Evolutionary conservation across 2,888 invertebrate genomes (phyloP).

Genomic region (Drosophila bunnanda): DNA sequence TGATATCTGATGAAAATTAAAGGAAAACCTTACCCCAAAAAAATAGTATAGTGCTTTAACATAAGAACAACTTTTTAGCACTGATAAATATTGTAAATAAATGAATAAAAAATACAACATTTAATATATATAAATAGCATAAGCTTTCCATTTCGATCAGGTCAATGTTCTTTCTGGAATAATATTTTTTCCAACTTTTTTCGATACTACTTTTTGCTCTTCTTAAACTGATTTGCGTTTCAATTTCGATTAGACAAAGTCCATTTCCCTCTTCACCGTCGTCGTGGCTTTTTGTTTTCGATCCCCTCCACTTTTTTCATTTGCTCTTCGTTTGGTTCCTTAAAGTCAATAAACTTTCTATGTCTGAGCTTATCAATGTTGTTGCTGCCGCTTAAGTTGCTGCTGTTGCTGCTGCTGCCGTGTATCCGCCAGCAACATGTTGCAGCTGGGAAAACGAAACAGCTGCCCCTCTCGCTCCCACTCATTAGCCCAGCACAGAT

Average conservation of each 20-base stretch:
- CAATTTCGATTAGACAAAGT: constrained; percentile 73
- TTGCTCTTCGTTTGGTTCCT: constrained; percentile 10
- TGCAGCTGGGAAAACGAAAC: constrained; percentile 34
- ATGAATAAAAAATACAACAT: not conserved
- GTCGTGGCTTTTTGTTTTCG: not conserved
- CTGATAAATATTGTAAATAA: not conserved
- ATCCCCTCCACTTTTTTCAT: constrained; percentile 1
- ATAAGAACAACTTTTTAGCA: not conserved
- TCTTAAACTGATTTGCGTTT: constrained; percentile 53
- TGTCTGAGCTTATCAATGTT: constrained; percentile 64
- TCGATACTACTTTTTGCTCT: constrained; percentile 26
- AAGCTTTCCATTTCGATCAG: constrained; percentile 5
- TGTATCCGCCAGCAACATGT: constrained; percentile 52
- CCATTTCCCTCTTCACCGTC: not conserved
- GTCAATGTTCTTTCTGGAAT: constrained; percentile 54
- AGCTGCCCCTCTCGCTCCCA: constrained; percentile 13
- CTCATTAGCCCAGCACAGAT: constrained; percentile 72
- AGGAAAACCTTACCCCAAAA: not conserved
- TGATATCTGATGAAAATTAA: not conserved
- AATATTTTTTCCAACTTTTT: constrained; percentile 7
- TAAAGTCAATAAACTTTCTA: constrained; percentile 71
- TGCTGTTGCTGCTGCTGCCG: constrained; percentile 26
- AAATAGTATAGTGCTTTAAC: too few relatives aligned
- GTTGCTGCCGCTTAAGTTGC: constrained; percentile 42
- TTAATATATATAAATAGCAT: not conserved